Base-by-base conservation (phyloP, 2,888 invertebrate species). In the Calliopum simillimum region DNA sequence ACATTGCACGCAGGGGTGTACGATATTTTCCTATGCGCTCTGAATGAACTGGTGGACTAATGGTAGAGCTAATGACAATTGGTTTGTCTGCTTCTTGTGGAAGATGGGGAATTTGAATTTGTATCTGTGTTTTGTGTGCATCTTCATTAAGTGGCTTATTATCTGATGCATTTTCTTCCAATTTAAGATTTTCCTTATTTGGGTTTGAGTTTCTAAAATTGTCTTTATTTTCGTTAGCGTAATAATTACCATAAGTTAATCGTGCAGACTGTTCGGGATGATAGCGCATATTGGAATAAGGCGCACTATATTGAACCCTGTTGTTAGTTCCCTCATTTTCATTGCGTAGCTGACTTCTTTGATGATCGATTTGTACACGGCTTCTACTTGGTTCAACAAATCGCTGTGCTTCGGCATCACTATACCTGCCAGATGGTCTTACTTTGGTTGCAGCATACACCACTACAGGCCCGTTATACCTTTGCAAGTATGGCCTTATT, bases 201-300 rank as follows among this genome's bases (percentile, higher is more conserved):
- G 19, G 11, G 8, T 12, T 61, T 61, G 12, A 19, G n/a, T 12
- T 44, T 13, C 11, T 21, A 46, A 56, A 33, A 21, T 55, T 55
- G 19, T 21, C 14, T 5, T 53, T 49, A 23, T 59, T 53, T n/a
- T 73, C 23, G 13, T 33, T 55, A 4, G 44, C 6, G 49, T 55
- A 67, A 14, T 53, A 23, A 8, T 66, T 66, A 23, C 33, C 25
- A 41, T 69, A 63, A 2, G 69, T 65, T 8, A 79, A 33, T 3
- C 79, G 74, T 3, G 76, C 75, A 0, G 73, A 58, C 16, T 75
- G 72, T 13, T 75, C 74, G 4, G 80, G 78, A 64, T 77, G 72
- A 65, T 77, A 79, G 3, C 83, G 76, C 84, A 83, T 83, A 43
- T 80, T 79, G 0, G 83, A 79, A 64, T 83, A 83, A 2, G 84